Evolutionary conservation across 2,113 vertebrate species (phyloP), one percentile per base, ranked within the genome.

Genomic region (Vanacampus margaritifer): DNA sequence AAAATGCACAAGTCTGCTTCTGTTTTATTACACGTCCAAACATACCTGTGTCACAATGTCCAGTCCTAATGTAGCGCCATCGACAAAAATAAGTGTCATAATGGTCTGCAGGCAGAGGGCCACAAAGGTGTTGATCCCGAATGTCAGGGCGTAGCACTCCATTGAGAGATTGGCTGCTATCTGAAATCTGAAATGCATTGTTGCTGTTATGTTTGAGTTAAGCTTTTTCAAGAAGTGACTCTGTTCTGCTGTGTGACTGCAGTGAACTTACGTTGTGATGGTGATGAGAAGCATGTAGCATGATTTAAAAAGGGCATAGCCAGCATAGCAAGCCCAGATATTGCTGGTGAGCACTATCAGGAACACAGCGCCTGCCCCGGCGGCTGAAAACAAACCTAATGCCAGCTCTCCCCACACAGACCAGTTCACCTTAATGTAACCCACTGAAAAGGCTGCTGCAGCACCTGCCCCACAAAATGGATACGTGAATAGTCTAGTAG

Each of bases 281-380:
- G 90, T 92, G 64, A 92, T 90, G 36, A 92, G 90, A 9, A 91
- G 79, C 86, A 91, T 91, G 77, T 90, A 91, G 69, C 90, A 89
- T 1, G 90, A 89, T 73, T 89, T 92, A 75, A 92, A 92, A 60
- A 88, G n/a, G 12, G 64, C 73, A 48, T 92, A 92, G 57, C 82
- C 84, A 12, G 73, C 69, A 21, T 91, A 92, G 74, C 87, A 87
- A 3, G 59, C 26, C 90, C 90, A 91, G 66, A 92, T 91, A 16
- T 64, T 89, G 74, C 73, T 74, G 63, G 86, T 81, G 74, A 89
- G 60, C 0, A 67, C 67, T 77, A 89, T 92, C 37, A 91, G 76
- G 64, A 89, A 90, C 65, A 91, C 58, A 3, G 88, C 81, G 0
- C 82, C 83, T 0, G 91, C 63, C n/a, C 79, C 88, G 11, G 88